Base-by-base conservation (phyloP, 2,797 vertebrate species). In the Schizothorax lantsangensis region DNA sequence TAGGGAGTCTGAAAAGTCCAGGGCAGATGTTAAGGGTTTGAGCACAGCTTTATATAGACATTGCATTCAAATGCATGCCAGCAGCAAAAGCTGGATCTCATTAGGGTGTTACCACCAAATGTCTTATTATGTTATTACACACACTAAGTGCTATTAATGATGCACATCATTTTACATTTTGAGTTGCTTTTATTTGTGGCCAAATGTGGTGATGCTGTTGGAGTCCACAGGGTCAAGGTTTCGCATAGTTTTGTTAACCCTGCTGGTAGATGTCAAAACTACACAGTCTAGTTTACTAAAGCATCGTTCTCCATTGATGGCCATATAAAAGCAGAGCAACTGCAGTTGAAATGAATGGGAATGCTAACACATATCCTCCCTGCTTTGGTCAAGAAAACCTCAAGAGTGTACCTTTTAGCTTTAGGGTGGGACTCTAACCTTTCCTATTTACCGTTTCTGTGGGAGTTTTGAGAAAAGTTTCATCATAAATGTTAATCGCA, bases 41-140 rank as follows among this genome's bases (percentile, higher is more conserved):
- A 57, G 38, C 12, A 38, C 43, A n/a, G 86, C 49, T 84, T 86
- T 62, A 19, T 7, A 26, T 45, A 54, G 72, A 84, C 30, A 57
- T 85, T 85, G 36, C 75, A 15, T 84, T 49, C 19, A 15, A n/a
- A 66, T 10, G 1, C 30, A 38, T 40, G 83, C 72, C 83, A 66
- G 40, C 49, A 43, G 62, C 7, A 79, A 79, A 84, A 84, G 62
- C 83, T 84, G 74, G 75, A 69, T 84, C 74, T 66, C 33, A 84
- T 84, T 84, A 84, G 74, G 57, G n/a, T 54, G 62, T 49, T 79
- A 54, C 83, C 81, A 83, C 81, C 74, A 54, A 79, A 78, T 52
- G 62, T 30, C 74, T 69, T 68, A 84, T 78, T 78, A 69, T 69
- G 33, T 66, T 84, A 84, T 84, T 78, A 84, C 62, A 69, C 83